These are phyloP conservation scores for Byasa hedistus DNA, from an alignment of 2,888 invertebrate genomes.

Conservation along the genomic window DNA sequence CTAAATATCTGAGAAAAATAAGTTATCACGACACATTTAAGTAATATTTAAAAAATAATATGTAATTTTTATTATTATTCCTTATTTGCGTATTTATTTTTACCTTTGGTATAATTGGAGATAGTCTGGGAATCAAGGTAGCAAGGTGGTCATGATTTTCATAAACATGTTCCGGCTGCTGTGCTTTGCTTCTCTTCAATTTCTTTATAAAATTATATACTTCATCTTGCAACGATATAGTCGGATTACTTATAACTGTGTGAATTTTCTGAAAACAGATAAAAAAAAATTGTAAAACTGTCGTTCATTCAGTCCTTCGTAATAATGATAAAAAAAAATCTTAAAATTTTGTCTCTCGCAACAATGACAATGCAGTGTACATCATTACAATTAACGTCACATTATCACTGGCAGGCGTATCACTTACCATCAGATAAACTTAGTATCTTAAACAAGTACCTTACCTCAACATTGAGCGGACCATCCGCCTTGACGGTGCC, in stretches of 20 bases:
- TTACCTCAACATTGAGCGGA: conserved; percentile 90
- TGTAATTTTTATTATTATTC: not conserved
- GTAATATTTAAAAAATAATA: no score
- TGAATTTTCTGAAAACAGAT: conserved; percentile 80
- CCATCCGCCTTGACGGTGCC: conserved; percentile 89
- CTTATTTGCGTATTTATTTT: not conserved
- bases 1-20: conserved; percentile 82
- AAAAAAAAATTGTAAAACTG: no score
- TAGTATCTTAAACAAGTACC: not conserved
- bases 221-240: conserved; percentile 79
- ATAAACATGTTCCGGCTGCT: conserved; percentile 30
- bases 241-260: conserved; percentile 80
- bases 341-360: no score
- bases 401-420: no score
- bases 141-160: conserved; percentile 46
- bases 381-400: no score
- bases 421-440: no score
- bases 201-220: conserved; percentile 75
- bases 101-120: conserved; percentile 91
- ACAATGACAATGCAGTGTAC: no score
- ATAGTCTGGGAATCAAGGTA: conserved; percentile 82
- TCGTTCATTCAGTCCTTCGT: no score
- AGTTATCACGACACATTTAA: not conserved
- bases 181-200: conserved; percentile 48
- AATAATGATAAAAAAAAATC: no score